A percentile compares a stretch with the other conserved stretches of the same genome.
These are phyloP conservation scores for Campylomormyrus tamandua DNA, from an alignment of 2,113 vertebrate species.

Conservation along the genomic window DNA sequence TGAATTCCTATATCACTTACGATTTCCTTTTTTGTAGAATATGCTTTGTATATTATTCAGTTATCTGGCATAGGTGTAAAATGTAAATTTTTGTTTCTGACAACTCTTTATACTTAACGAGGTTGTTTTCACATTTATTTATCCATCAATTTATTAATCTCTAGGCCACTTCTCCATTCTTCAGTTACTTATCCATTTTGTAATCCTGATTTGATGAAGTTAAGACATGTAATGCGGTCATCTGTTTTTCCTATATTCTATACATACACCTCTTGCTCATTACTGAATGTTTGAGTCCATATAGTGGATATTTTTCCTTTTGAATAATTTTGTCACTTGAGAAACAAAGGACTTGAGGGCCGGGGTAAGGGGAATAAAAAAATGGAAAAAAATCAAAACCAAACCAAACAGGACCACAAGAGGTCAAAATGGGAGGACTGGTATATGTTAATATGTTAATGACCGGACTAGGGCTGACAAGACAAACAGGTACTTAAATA, in stretches of 20 bases:
- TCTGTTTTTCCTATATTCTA: not conserved
- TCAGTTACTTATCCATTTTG: not conserved
- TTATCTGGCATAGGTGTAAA: not conserved
- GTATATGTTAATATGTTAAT: not conserved
- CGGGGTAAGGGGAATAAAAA: not conserved
- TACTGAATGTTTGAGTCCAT: not conserved
- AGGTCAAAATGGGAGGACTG: not conserved
- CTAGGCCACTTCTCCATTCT: not conserved
- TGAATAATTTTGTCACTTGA: not conserved
- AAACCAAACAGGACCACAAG: not conserved
- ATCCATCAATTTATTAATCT: not conserved
- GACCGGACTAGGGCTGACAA: not conserved
- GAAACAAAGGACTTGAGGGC: not conserved
- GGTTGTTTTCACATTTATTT: not conserved
- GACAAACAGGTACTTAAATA: not conserved
- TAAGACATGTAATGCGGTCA: not conserved
- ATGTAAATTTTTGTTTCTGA: not conserved
- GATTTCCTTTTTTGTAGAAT: not conserved
- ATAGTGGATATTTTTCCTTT: not conserved
- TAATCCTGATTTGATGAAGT: not conserved
- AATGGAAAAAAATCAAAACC: not conserved
- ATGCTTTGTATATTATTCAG: not conserved
- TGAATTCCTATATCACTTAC: not conserved
- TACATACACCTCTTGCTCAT: not conserved
- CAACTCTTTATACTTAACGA: not conserved